A percentile compares a stretch with the other conserved stretches of the same genome.
These are phyloP conservation scores for Oncopeltus fasciatus DNA, from an alignment of 1,140 invertebrate species.

Conservation along the genomic window DNA sequence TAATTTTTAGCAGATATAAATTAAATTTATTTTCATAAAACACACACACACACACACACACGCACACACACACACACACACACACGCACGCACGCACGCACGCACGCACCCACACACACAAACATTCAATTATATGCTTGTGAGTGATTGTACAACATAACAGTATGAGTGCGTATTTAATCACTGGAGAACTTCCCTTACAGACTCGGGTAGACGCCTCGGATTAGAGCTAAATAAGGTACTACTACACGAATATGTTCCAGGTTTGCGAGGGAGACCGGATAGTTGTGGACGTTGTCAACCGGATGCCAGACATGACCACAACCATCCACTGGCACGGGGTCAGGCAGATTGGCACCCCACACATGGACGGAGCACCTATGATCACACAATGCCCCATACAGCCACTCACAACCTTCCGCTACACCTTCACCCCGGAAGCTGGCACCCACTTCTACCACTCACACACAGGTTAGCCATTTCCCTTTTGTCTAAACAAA, in stretches of 20 bases:
- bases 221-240: slow-evolving; percentile 57
- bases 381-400: slow-evolving; percentile 56
- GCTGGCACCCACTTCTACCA: slow-evolving; percentile 52
- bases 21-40: no score
- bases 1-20: no score
- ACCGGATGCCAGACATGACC: slow-evolving; percentile 34
- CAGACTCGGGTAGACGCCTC: slow-evolving; percentile 69
- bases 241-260: no score
- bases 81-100: no score
- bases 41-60: no score
- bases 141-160: not conserved
- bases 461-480: slow-evolving; percentile 45
- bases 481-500: no score
- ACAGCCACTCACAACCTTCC: slow-evolving; percentile 39
- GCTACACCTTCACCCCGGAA: slow-evolving; percentile 37
- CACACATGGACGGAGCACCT: slow-evolving; percentile 49
- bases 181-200: slow-evolving; percentile 60
- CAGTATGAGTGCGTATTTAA: not conserved
- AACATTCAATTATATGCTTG: no score
- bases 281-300: slow-evolving; percentile 40
- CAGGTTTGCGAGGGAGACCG: slow-evolving; percentile 48
- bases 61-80: no score
- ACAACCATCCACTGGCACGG: slow-evolving; percentile 39
- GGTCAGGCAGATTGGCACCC: slow-evolving; percentile 33
- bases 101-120: no score